phyloP scores from a whole-genome alignment of 2,113 vertebrate species.

The Probosciger aterrimus region DNA sequence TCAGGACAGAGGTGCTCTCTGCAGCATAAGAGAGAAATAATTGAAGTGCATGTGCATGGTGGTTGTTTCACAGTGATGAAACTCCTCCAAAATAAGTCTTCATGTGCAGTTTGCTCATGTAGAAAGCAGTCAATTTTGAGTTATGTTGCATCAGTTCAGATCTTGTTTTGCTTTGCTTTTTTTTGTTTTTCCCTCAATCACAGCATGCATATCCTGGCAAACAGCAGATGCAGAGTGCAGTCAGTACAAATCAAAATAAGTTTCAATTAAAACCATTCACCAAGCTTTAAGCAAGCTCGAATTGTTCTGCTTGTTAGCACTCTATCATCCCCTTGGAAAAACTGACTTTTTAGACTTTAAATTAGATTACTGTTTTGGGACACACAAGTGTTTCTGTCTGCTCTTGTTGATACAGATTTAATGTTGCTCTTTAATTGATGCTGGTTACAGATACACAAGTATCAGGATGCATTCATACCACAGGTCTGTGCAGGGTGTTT shows the following conservation, averaged over 20 bases:
- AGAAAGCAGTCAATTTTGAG: background rate
- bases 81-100: background rate
- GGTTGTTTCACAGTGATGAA: background rate
- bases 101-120: background rate
- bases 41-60: background rate
- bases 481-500: background rate
- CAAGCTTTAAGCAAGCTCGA: background rate
- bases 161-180: background rate
- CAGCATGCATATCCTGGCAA: background rate
- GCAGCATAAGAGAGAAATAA: background rate
- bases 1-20: background rate
- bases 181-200: background rate
- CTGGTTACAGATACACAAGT: background rate
- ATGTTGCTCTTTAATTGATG: background rate
- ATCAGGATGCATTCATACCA: background rate
- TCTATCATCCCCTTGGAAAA: background rate
- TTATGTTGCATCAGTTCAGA: background rate
- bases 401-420: background rate
- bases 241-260: background rate
- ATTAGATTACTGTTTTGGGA: background rate
- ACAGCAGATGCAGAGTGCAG: background rate
- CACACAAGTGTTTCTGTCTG: background rate
- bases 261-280: background rate
- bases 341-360: background rate
- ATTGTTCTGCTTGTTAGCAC: background rate